Evolutionary conservation across 2,113 vertebrate species (phyloP).

Genomic region (Aleadryas rufinucha): DNA sequence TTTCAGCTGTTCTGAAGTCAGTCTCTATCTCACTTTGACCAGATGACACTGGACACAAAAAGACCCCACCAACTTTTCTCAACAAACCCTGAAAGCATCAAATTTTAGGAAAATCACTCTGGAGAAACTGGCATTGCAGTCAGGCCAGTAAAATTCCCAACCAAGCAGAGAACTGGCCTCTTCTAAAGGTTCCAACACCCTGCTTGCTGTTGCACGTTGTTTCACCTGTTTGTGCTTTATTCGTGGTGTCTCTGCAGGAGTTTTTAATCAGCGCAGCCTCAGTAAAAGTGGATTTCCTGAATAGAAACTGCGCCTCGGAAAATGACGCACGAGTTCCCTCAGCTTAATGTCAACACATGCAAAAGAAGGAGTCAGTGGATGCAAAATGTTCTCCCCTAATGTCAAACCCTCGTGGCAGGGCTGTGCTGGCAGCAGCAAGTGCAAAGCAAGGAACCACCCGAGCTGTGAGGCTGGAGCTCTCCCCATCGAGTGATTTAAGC

Average conservation of each 20-base stretch:
- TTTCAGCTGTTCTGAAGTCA: background rate
- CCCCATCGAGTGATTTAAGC: conserved; percentile 24
- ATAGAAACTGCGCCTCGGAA: background rate
- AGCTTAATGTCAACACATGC: background rate
- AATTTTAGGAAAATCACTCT: background rate
- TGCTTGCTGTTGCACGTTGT: background rate
- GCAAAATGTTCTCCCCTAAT: background rate
- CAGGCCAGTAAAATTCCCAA: background rate
- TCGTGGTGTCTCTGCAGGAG: background rate
- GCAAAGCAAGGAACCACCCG: background rate
- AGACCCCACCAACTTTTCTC: background rate
- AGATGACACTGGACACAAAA: background rate
- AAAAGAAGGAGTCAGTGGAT: background rate
- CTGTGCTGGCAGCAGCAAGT: background rate
- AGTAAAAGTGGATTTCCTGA: background rate
- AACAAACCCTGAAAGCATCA: background rate
- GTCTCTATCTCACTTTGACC: background rate
- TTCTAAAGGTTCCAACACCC: background rate
- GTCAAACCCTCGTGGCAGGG: background rate
- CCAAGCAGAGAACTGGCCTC: background rate
- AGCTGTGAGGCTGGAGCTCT: background rate
- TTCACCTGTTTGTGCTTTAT: background rate
- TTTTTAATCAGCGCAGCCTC: background rate
- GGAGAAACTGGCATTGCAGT: background rate
- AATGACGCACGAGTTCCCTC: background rate